Evolutionary conservation across 2,797 vertebrate species (phyloP), one percentile per base, ranked within the genome.

Genomic region (Lepidocolaptes lacrymiger): DNA sequence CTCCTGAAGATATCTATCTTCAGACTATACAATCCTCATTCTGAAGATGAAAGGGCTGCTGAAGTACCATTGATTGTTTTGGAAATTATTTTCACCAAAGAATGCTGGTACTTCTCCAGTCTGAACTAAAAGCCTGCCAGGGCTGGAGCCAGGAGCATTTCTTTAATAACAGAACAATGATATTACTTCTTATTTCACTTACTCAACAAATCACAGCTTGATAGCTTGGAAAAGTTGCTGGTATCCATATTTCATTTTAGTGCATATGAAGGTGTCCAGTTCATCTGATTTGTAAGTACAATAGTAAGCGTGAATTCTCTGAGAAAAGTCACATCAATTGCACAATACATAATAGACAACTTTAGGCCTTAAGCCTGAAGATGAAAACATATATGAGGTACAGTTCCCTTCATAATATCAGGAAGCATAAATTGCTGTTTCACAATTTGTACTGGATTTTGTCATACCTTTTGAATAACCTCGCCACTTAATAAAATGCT

Each of bases 21-120:
- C 74, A 91, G 78, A 82, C 52, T 76, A 82, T 3, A 85, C 67
- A 69, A n/a, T 82, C 77, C 61, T 59, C 44, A 48, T 83, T 79
- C 22, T 2, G 30, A 73, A 93, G 74, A 82, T 85, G 52, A 96
- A 97, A 92, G 79, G 22, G 55, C 49, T 91, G 49, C 62, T 79
- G 89, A 95, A 39, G 73, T 93, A 76, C 67, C 91, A 91, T 20
- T 68, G 78, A 93, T 93, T 95, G 52, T 80, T 91, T 68, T 95
- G 85, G 77, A 95, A 95, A 89, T 73, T 56, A 59, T 82, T 95
- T 96, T 93, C 74, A 89, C 72, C 88, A 91, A 86, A 91, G 61
- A 94, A 85, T 93, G 76, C 72, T 88, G 30, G 84, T 79, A 71
- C 72, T 39, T 85, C 68, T 86, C 79, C 71, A 80, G 22, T 62